Percentiles rank a stretch among this genome's conserved stretches.
These are phyloP conservation scores for Babyrousa celebensis DNA, from an alignment of 2,797 vertebrate species.

Conservation along the genomic window DNA sequence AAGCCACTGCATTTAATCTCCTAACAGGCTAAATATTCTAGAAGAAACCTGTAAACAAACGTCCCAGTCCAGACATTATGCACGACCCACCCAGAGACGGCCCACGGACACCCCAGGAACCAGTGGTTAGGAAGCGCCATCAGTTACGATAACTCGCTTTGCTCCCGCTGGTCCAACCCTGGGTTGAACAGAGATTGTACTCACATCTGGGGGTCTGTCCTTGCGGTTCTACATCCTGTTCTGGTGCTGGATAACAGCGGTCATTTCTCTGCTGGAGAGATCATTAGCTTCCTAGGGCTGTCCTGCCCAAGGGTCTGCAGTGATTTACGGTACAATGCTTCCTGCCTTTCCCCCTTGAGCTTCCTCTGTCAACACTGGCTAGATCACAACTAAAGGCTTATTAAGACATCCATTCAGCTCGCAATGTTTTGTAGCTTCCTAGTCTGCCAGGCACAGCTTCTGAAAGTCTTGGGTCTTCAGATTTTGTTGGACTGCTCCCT, in stretches of 20 bases:
- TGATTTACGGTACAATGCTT: neutral
- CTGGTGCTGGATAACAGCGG: slow-evolving; percentile 55
- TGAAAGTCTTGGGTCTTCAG: slow-evolving; percentile 61
- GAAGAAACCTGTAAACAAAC: slow-evolving; percentile 68
- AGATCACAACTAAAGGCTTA: slow-evolving; percentile 38
- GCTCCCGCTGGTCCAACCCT: neutral
- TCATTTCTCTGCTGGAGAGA: slow-evolving; percentile 10
- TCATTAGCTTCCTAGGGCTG: slow-evolving; percentile 63
- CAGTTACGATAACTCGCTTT: slow-evolving; percentile 17
- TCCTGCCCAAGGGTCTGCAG: slow-evolving; percentile 61
- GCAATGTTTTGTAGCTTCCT: neutral
- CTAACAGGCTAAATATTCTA: slow-evolving; percentile 62
- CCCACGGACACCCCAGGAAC: neutral
- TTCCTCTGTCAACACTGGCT: neutral
- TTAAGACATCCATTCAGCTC: slow-evolving; percentile 55
- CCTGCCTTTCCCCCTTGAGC: slow-evolving; percentile 50
- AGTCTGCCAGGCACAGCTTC: slow-evolving; percentile 51
- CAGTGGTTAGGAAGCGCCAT: neutral
- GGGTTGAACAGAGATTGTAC: slow-evolving; percentile 48
- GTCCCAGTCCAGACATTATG: neutral
- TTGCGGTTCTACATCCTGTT: neutral
- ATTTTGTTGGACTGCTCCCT: neutral
- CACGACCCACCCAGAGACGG: neutral
- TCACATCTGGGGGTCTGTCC: slow-evolving; percentile 70
- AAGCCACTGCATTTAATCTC: slow-evolving; percentile 53